Conservation (phyloP, 2,888 invertebrate genomes). For the Malthinus seriepunctatus region DNA sequence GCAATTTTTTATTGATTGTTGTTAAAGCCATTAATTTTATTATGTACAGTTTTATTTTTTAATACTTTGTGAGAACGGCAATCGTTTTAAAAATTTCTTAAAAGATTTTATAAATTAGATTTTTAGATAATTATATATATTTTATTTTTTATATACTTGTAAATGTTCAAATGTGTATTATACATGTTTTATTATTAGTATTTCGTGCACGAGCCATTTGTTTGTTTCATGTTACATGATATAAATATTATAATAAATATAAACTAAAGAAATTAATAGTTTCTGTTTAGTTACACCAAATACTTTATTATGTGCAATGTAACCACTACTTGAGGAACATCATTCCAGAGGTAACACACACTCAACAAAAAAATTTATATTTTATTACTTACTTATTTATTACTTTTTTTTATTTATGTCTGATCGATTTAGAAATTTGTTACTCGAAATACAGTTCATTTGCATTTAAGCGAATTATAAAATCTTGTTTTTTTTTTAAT, state of each 20-base stretch:
- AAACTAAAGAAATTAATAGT: slow-evolving; percentile 25
- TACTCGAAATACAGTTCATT: too few relatives aligned
- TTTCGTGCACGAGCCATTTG: slow-evolving; percentile 52
- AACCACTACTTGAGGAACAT: too few relatives aligned
- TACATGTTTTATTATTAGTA: slow-evolving; percentile 27
- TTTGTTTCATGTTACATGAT: slow-evolving; percentile 53
- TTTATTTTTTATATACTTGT: slow-evolving; percentile 51
- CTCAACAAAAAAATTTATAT: neutral
- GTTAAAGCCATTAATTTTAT: slow-evolving; percentile 51
- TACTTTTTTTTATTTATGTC: too few relatives aligned
- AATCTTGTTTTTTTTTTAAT: too few relatives aligned
- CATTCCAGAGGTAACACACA: neutral
- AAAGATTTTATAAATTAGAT: slow-evolving; percentile 48
- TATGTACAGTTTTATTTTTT: slow-evolving; percentile 47
- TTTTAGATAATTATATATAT: slow-evolving; percentile 48
- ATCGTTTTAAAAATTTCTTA: slow-evolving; percentile 50
- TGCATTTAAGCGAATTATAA: too few relatives aligned
- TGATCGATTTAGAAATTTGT: too few relatives aligned
- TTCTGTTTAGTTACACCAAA: slow-evolving; percentile 17
- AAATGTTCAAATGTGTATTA: slow-evolving; percentile 47
- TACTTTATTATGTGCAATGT: slow-evolving; percentile 1
- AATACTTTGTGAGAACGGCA: slow-evolving; percentile 42
- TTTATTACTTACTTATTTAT: too few relatives aligned
- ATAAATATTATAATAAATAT: slow-evolving; percentile 48
- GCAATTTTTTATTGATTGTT: slow-evolving; percentile 53